Evolutionary conservation across 2,113 vertebrate genomes (phyloP), one percentile per base, ranked within the genome.

Genomic region (Esox niger): DNA sequence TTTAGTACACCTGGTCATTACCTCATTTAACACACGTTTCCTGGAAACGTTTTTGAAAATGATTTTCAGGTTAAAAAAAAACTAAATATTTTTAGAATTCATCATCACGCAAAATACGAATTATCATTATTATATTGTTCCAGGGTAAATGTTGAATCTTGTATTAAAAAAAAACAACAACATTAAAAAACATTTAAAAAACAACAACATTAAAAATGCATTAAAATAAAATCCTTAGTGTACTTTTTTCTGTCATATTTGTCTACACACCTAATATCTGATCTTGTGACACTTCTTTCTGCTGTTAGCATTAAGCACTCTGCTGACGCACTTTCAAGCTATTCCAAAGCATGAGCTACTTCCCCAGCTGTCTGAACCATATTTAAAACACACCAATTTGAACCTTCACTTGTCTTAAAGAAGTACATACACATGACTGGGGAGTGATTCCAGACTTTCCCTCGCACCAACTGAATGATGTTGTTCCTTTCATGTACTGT

Each of bases 341-440:
- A 2, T 63, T 79, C 70, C 79, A 81, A 69, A 66, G 26, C 29
- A 63, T 71, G 70, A 78, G 69, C 55, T 46, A 23, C 56, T 79
- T 84, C 68, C 75, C 69, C 65, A 78, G 72, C 77, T 81, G 72
- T 68, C 60, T 76, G 49, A 67, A 29, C 71, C 64, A 64, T 25
- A 47, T 76, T 52, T 71, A 80, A 56, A 69, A 65, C 47, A 54
- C 30, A 30, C 29, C 21, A n/a, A 17, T 29, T 25, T 33, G 23
- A 27, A 43, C 52, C 55, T 27, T 2, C 64, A 56, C 52, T 52
- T 52, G 47, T 52, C 47, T 52, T 21, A 67, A 29, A 27, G 9
- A 68, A 5, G 29, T n/a, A 66, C 46, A 66, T 43, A 54, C 64
- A 66, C 43, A 25, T 43, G 38, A 43, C 38, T 43, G 38, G 38